These are phyloP conservation scores for Ptilonorhynchus violaceus DNA, from an alignment of 2,113 vertebrate species.

Conservation along the genomic window DNA sequence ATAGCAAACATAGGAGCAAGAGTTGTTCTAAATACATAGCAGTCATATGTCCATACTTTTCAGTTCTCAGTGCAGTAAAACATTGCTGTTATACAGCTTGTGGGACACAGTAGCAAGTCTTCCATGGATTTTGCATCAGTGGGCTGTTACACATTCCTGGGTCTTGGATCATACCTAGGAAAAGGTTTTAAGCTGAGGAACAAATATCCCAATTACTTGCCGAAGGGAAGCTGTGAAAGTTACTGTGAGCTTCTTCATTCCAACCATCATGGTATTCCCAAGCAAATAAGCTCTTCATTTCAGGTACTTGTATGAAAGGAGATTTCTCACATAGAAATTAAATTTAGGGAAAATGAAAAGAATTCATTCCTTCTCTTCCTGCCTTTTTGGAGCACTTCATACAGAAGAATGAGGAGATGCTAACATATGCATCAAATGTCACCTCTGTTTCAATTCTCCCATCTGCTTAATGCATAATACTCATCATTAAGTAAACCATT, in stretches of 20 bases:
- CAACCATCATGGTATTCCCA: neutral
- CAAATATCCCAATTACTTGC: neutral
- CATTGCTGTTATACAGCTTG: neutral
- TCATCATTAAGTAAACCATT: constrained; percentile 7
- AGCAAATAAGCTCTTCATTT: neutral
- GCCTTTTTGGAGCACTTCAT: neutral
- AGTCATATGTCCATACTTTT: neutral
- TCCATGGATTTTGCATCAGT: neutral
- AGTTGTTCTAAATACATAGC: neutral
- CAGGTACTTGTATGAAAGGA: neutral
- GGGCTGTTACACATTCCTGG: neutral
- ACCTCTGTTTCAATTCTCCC: neutral
- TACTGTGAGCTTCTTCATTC: neutral
- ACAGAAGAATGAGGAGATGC: neutral
- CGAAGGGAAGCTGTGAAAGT: neutral
- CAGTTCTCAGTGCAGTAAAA: neutral
- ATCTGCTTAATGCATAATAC: constrained; percentile 7
- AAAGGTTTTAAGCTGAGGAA: neutral
- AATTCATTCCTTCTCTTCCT: neutral
- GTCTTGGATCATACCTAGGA: neutral
- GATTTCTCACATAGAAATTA: neutral
- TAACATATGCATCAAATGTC: constrained; percentile 1
- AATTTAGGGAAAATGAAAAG: neutral
- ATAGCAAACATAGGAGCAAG: neutral
- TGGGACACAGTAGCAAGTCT: neutral